Conservation (phyloP, 2,888 invertebrate genomes). For the Trimorus sp. region DNA sequence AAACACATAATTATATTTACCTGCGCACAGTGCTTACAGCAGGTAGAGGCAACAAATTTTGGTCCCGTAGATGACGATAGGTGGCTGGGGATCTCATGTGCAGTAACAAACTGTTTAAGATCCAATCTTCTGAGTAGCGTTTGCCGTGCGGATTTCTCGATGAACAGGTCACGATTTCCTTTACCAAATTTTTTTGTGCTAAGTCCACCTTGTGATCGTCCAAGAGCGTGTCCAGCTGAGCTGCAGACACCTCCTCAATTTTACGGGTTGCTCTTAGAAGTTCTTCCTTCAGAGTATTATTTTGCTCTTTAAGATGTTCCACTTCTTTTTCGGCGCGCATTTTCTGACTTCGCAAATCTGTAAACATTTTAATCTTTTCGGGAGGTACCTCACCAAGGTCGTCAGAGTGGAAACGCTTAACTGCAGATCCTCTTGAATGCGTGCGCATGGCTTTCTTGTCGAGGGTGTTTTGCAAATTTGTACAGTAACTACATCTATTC, state of each 20-base stretch:
- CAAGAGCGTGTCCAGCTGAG: too few species aligned
- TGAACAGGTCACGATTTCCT: conserved; percentile 6
- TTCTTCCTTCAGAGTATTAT: background rate
- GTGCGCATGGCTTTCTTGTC: background rate
- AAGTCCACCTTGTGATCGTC: background rate
- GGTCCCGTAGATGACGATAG: background rate
- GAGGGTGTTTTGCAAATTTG: background rate
- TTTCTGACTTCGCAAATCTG: background rate
- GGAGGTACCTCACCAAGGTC: background rate
- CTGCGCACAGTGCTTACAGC: conserved; percentile 17
- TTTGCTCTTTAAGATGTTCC: background rate
- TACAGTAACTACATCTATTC: background rate
- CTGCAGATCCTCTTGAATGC: background rate
- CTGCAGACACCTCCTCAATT: too few species aligned
- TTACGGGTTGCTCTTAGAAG: background rate
- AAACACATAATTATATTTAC: background rate
- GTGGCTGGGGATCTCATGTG: conserved; percentile 29
- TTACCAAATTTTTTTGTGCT: conserved; percentile 1
- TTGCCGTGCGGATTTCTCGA: conserved; percentile 1
- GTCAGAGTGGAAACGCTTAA: background rate
- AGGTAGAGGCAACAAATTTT: conserved; percentile 26
- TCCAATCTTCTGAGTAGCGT: conserved; percentile 29
- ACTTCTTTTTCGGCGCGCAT: background rate
- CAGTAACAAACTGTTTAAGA: conserved; percentile 17
- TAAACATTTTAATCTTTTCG: background rate